These are phyloP conservation scores for Ictalurus punctatus DNA, from an alignment of 2,113 vertebrate species.

Conservation along the genomic window DNA sequence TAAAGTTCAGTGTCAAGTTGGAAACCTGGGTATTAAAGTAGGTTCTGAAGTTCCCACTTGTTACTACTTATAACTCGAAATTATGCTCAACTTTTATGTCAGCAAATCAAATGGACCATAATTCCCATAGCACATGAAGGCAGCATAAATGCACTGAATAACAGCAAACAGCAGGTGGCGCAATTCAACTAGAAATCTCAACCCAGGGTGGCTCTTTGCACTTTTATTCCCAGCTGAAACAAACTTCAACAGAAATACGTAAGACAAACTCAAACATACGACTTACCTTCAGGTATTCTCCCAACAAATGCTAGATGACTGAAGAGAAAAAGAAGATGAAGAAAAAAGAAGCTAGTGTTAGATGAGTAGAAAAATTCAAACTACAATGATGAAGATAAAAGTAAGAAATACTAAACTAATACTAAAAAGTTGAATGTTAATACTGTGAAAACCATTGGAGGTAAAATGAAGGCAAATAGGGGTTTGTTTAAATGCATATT, in stretches of 20 bases:
- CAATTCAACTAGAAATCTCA: slow-evolving; percentile 36
- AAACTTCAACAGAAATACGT: slow-evolving; percentile 16
- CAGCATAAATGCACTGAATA: not conserved
- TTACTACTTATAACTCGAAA: not conserved
- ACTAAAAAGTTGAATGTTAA: not conserved
- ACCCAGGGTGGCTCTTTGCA: not conserved
- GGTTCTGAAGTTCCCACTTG: not conserved
- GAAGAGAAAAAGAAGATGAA: slow-evolving; percentile 12
- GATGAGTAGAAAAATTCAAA: not conserved
- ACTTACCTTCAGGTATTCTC: slow-evolving; percentile 69
- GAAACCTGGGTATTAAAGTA: not conserved
- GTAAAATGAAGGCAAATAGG: not conserved
- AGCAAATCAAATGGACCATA: not conserved
- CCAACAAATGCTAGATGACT: slow-evolving; percentile 70
- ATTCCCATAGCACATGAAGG: not conserved
- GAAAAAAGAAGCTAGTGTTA: slow-evolving; percentile 12
- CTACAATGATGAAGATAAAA: not conserved
- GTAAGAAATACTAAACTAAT: not conserved
- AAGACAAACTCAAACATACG: not conserved
- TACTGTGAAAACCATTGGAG: not conserved
- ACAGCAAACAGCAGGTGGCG: slow-evolving; percentile 37
- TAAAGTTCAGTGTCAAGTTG: not conserved
- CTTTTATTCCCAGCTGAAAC: not conserved
- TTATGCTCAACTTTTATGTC: not conserved
- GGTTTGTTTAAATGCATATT: not conserved